Conservation (phyloP, 92 coral and sea anemone genomes). For the Porites evermanni region DNA sequence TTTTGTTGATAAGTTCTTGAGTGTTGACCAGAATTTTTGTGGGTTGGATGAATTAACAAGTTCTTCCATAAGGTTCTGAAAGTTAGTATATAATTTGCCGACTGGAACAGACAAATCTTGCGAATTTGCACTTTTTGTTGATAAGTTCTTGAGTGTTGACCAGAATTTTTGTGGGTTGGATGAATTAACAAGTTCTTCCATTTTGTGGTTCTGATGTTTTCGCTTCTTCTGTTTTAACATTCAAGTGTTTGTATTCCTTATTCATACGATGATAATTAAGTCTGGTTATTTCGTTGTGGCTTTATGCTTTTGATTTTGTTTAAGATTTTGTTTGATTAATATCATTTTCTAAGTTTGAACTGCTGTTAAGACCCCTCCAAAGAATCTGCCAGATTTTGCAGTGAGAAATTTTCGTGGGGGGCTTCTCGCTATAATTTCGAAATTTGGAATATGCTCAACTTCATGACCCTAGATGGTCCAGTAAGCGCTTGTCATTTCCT, state of each 20-base stretch:
- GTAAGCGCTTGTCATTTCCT: constrained; percentile 3
- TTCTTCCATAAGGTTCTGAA: background rate
- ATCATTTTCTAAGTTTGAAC: background rate
- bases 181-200: background rate
- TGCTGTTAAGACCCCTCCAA: constrained; percentile 27
- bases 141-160: too few species aligned
- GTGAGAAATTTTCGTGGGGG: background rate
- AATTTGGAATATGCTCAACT: background rate
- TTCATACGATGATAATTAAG: too few species aligned
- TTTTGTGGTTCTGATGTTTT: background rate
- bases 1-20: too few species aligned
- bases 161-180: background rate
- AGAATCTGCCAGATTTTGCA: constrained; percentile 30
- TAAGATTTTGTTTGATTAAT: too few species aligned
- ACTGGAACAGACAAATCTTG: too few species aligned
- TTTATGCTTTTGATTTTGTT: too few species aligned
- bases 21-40: background rate
- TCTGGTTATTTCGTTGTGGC: too few species aligned
- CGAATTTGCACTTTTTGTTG: too few species aligned
- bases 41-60: background rate
- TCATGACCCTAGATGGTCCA: constrained; percentile 30
- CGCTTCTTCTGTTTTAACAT: background rate
- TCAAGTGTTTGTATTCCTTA: too few species aligned
- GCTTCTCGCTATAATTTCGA: constrained; percentile 27
- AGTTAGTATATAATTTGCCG: background rate